Percentiles rank a stretch among this genome's conserved stretches.
phyloP scores from a whole-genome alignment of 2,797 vertebrate species.

The Notoglanidium macrostoma region DNA sequence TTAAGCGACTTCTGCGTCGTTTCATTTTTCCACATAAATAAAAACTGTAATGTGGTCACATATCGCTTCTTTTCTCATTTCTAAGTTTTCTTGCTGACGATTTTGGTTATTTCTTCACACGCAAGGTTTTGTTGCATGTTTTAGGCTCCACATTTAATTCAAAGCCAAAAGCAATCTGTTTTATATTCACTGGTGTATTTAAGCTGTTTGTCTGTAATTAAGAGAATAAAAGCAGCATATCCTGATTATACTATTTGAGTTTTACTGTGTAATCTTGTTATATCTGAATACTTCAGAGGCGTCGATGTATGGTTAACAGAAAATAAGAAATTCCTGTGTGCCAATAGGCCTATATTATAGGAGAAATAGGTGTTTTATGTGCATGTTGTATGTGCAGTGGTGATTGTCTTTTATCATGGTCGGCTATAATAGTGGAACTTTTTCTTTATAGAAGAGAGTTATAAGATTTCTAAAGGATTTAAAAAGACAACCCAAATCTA shows the following conservation, averaged over 20 bases:
- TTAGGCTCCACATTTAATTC: not conserved
- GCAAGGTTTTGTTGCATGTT: not conserved
- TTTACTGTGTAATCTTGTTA: not conserved
- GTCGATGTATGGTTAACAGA: not conserved
- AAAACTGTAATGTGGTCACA: not conserved
- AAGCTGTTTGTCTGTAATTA: not conserved
- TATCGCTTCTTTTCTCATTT: not conserved
- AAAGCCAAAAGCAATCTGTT: not conserved
- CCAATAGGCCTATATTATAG: not conserved
- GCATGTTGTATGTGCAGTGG: not conserved
- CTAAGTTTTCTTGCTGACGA: not conserved
- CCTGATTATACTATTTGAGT: not conserved
- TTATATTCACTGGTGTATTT: not conserved
- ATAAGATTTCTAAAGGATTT: not conserved
- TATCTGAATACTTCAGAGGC: not conserved
- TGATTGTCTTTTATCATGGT: no score
- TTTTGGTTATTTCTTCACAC: not conserved
- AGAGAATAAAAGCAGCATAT: not conserved
- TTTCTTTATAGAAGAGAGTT: not conserved
- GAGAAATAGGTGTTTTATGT: not conserved
- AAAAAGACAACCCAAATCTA: not conserved
- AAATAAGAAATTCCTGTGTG: not conserved
- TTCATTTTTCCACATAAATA: not conserved
- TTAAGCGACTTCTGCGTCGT: not conserved
- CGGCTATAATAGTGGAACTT: not conserved